These are phyloP conservation scores for Anoplius nigerrimus DNA, from an alignment of 2,888 invertebrate species.

Conservation along the genomic window DNA sequence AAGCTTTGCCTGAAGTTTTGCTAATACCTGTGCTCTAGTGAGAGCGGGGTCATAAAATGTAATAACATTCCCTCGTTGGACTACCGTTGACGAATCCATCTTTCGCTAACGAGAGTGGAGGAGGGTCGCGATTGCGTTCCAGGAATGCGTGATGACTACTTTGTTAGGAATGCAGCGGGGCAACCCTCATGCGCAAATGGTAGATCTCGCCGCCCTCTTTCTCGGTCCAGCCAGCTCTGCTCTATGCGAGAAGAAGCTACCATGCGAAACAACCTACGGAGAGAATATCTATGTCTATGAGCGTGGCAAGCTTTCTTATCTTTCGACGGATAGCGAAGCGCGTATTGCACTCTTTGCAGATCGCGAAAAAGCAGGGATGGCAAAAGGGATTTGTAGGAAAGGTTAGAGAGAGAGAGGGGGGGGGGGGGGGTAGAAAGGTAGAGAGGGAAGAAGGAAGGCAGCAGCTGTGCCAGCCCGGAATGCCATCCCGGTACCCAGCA, in stretches of 20 bases:
- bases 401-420: background rate
- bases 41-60: slow-evolving; percentile 56
- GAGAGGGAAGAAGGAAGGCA: slow-evolving; percentile 27
- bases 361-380: too few relatives aligned
- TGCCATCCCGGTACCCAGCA: slow-evolving; percentile 34
- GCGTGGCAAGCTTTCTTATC: too few relatives aligned
- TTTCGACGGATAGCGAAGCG: too few relatives aligned
- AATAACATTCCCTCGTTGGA: slow-evolving; percentile 64
- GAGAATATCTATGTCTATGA: too few relatives aligned
- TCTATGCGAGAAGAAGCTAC: too few relatives aligned
- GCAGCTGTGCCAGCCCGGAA: slow-evolving; percentile 37
- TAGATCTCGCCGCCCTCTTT: slow-evolving; percentile 31
- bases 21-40: too few relatives aligned
- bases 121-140: slow-evolving; percentile 67
- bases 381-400: too few relatives aligned
- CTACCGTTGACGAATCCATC: slow-evolving; percentile 57
- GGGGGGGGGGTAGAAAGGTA: background rate
- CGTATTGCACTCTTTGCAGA: too few relatives aligned
- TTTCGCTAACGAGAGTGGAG: slow-evolving; percentile 67
- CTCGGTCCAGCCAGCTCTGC: background rate
- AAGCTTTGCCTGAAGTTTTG: too few relatives aligned
- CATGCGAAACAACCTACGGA: too few relatives aligned
- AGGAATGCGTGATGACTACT: slow-evolving; percentile 72
- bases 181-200: slow-evolving; percentile 33
- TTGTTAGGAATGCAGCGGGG: slow-evolving; percentile 65